phyloP scores from a whole-genome alignment of 2,113 vertebrate species.

The Ptilonorhynchus violaceus region DNA sequence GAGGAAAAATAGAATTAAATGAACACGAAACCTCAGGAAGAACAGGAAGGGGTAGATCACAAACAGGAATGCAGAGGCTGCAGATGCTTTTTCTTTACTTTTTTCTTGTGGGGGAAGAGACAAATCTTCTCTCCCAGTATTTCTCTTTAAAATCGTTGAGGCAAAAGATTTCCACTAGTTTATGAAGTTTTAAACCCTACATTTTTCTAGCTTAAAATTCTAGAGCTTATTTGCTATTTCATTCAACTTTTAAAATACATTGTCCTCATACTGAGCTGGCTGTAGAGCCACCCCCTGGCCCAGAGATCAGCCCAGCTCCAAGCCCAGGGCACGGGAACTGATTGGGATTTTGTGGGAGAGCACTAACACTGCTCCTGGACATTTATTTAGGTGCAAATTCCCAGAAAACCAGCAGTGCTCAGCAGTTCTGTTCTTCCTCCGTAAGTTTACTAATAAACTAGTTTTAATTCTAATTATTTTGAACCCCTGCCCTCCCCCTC shows the following conservation, averaged over 20 bases:
- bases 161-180: neutral
- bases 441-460: neutral
- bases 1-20: neutral
- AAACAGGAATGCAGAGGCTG: neutral
- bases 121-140: neutral
- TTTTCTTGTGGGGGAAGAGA: neutral
- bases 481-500: neutral
- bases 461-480: neutral
- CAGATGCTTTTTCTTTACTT: neutral
- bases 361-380: neutral
- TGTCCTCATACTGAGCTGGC: neutral
- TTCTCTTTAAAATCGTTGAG: neutral
- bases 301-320: neutral
- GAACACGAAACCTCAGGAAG: neutral
- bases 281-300: neutral
- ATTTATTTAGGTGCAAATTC: neutral
- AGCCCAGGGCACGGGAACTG: neutral
- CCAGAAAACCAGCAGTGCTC: neutral
- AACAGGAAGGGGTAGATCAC: neutral
- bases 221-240: neutral
- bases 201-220: neutral
- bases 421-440: neutral
- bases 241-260: neutral
- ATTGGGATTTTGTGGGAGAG: neutral
- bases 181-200: neutral